Percentiles rank a stretch among this genome's conserved stretches.
Conservation (phyloP, 2,113 vertebrate species). For the Nanorana parkeri region DNA sequence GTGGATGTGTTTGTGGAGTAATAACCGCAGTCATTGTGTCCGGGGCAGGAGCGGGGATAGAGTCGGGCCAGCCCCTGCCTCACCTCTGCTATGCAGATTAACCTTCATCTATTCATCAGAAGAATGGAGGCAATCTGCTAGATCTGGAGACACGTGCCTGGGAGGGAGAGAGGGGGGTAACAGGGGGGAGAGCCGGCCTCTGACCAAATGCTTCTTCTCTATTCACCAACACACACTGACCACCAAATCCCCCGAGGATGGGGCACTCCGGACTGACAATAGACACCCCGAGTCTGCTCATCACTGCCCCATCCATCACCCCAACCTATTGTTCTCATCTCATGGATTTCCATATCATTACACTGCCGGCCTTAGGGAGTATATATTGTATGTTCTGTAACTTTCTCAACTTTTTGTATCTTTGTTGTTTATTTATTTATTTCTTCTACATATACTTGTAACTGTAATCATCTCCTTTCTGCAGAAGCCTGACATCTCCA, state of each 20-base stretch:
- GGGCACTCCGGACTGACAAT: constrained; percentile 3
- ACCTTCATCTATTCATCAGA: constrained; percentile 84
- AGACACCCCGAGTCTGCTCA: constrained; percentile 14
- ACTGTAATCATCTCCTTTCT: too few relatives aligned
- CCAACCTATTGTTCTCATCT: background rate
- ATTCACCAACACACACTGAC: constrained; percentile 14
- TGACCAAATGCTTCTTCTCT: constrained; percentile 26
- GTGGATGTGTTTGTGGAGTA: background rate
- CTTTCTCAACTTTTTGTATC: too few relatives aligned
- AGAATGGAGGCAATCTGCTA: constrained; percentile 84
- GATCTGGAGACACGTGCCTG: constrained; percentile 85
- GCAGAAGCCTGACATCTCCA: too few relatives aligned
- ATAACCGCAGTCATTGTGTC: too few relatives aligned
- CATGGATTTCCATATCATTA: too few relatives aligned
- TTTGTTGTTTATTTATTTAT: too few relatives aligned
- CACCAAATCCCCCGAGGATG: constrained; percentile 15
- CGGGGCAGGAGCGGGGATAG: constrained; percentile 65
- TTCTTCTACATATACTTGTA: too few relatives aligned
- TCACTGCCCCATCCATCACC: constrained; percentile 21
- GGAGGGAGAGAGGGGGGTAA: constrained; percentile 48
- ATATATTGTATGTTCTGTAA: too few relatives aligned
- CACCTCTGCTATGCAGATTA: constrained; percentile 90
- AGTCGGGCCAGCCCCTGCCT: constrained; percentile 77
- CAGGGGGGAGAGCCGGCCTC: background rate
- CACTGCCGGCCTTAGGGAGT: too few relatives aligned